Evolutionary conservation across 2,888 invertebrate species (phyloP), one percentile per base, ranked within the genome.

Genomic region (Drosophila robusta): DNA sequence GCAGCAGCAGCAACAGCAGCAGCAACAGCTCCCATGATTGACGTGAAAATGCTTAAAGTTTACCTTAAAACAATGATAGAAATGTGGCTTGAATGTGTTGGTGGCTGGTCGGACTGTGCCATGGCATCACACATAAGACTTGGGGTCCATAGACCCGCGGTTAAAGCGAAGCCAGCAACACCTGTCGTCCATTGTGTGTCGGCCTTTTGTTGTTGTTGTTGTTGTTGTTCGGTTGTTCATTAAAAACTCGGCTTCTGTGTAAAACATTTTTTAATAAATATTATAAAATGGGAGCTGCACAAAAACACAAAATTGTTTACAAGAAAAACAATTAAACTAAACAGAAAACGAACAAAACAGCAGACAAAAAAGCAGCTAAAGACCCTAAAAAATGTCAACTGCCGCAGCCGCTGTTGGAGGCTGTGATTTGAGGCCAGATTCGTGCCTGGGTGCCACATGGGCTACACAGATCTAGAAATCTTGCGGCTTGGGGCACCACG

Each of bases 21-120:
- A 12, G 2, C 14, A 16, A 2, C 26, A 4, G n/a, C n/a, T 66
- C 57, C 55, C 56, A 57, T 87, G 89, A 89, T 91, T 91, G 91
- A 91, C 91, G 77, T 87, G 63, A 91, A 90, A 90, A 91, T 90
- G 91, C 82, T 89, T 80, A 76, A 91, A 91, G 91, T 90, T 91
- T 91, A 90, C 91, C 91, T 90, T 91, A 91, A 89, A 83, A 88
- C 85, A 85, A 91, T 90, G 79, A 78, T 78, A 83, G 85, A 75
- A 86, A 90, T 90, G 84, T 77, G 58, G 70, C 14, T 63, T 47
- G 41, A 57, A 55, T 58, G 75, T 62, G 41, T 16, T 46, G 44
- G 38, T 18, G 52, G 34, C 24, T 34, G 49, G 39, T 45, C 18
- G 29, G 46, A 12, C 32, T 36, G 54, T 47, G 54, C 29, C 32